A percentile compares a stretch with the other conserved stretches of the same genome.
phyloP scores from a whole-genome alignment of 2,888 invertebrate genomes.

The Drosophila kambysellisi region DNA sequence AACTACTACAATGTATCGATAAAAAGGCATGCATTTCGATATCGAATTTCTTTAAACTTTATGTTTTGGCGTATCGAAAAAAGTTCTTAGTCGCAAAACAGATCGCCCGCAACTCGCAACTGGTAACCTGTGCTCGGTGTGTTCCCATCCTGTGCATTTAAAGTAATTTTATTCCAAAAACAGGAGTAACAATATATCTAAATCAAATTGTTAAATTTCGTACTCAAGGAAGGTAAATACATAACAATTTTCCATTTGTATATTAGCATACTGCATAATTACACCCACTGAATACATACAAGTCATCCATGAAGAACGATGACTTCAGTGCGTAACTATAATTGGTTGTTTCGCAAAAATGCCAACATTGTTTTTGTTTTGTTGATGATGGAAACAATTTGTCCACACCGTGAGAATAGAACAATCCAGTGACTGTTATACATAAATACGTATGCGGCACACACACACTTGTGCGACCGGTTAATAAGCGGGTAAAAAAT shows the following conservation, averaged over 20 bases:
- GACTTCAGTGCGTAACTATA: slow-evolving; percentile 3
- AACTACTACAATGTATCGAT: slow-evolving; percentile 25
- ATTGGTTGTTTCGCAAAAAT: slow-evolving; percentile 10
- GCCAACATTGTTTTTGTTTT: slow-evolving; percentile 20
- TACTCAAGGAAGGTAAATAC: slow-evolving; percentile 46
- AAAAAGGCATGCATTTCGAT: neutral
- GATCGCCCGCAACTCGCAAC: slow-evolving; percentile 51
- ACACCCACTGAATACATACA: neutral
- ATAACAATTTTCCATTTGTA: neutral
- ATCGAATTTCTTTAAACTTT: slow-evolving; percentile 19
- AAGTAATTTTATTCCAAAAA: slow-evolving; percentile 62
- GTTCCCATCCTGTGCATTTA: slow-evolving; percentile 71
- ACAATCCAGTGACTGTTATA: slow-evolving; percentile 22
- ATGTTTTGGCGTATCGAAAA: slow-evolving; percentile 19
- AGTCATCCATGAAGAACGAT: slow-evolving; percentile 3
- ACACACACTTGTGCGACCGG: slow-evolving; percentile 36
- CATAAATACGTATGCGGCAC: slow-evolving; percentile 11
- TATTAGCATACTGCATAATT: neutral
- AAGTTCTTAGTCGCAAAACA: slow-evolving; percentile 55
- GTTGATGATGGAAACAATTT: slow-evolving; percentile 65
- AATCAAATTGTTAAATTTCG: slow-evolving; percentile 28
- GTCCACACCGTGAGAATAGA: slow-evolving; percentile 40
- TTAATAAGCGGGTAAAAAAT: slow-evolving; percentile 46
- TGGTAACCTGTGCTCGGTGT: slow-evolving; percentile 32
- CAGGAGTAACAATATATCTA: slow-evolving; percentile 58